Base-by-base conservation (phyloP, 2,888 invertebrate species). In the Acanthoscelides obtectus region DNA sequence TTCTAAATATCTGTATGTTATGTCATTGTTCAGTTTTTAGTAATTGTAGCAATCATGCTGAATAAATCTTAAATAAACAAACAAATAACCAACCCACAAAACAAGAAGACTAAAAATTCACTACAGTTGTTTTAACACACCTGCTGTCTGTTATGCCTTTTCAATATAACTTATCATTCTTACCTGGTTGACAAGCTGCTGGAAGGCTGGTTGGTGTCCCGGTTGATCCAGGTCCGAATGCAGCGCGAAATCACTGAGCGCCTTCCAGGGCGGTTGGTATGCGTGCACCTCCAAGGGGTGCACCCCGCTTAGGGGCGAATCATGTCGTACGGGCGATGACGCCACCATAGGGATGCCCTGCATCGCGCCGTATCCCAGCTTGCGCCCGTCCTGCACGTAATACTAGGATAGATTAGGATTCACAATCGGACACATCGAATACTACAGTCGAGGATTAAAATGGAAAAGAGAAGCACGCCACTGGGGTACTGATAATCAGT, bases 341-440 rank as follows among this genome's bases (percentile, higher is more conserved):
- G 99, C 99, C 75, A 99, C 96, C 93, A 99, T 94, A 21, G 99
- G 98, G 79, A 99, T 97, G 73, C 97, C 97, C 84, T 98, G 97
- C 94, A 97, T 94, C 80, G 94, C 93, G 83, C 96, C 96, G 87
- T 96, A 96, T 77, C 95, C 96, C 86, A 97, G 88, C 85, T 97
- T 96, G 79, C 97, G 92, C 80, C 97, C 97, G 88, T 97, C 97
- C 97, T 97, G 91, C 80, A 85, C 84, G 81, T 86, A 88, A 85
- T 85, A 87, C 86, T 87, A 86, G 81, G 84, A 83, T 83, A 82
- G 82, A 83, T 87, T 86, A 87, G 83, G 80, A 73, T 45, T 45
- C 45, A 45, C 45, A 69, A 70, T 70, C 69, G 69, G 66, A 22
- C 22, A 65, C 20, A 25, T 45, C 45, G 5, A 45, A 12, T 25